Conservation (phyloP, 2,888 invertebrate genomes). For the Chironomus riparius region DNA sequence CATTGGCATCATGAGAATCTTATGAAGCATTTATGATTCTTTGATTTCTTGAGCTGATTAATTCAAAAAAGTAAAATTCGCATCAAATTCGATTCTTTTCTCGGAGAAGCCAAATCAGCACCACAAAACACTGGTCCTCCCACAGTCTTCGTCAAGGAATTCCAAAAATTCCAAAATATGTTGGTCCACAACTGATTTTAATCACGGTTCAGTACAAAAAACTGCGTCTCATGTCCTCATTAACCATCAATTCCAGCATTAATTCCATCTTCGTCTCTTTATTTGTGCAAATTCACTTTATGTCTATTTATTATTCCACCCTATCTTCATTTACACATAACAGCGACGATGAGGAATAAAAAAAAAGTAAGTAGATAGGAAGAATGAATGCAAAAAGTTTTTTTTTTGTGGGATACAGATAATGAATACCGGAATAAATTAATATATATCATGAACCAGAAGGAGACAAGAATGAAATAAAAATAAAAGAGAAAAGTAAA, state of each 20-base stretch:
- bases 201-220: too few relatives aligned
- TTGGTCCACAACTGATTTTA: too few relatives aligned
- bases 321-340: neutral
- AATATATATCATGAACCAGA: neutral
- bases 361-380: neutral
- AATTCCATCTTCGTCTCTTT: neutral
- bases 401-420: neutral
- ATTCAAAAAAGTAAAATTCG: too few relatives aligned
- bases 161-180: too few relatives aligned
- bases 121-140: too few relatives aligned
- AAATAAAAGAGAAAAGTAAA: neutral
- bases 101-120: too few relatives aligned
- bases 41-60: too few relatives aligned
- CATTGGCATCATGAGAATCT: too few relatives aligned
- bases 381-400: neutral
- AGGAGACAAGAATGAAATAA: neutral
- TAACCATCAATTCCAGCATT: neutral
- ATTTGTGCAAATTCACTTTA: conserved; percentile 1
- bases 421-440: conserved; percentile 4
- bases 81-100: too few relatives aligned
- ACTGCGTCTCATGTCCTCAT: too few relatives aligned
- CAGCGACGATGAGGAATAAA: neutral
- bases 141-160: too few relatives aligned
- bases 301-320: conserved; percentile 8
- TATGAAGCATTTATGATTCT: too few relatives aligned